Evolutionary conservation across 2,888 invertebrate species (phyloP).

Genomic region (Spodoptera littoralis): DNA sequence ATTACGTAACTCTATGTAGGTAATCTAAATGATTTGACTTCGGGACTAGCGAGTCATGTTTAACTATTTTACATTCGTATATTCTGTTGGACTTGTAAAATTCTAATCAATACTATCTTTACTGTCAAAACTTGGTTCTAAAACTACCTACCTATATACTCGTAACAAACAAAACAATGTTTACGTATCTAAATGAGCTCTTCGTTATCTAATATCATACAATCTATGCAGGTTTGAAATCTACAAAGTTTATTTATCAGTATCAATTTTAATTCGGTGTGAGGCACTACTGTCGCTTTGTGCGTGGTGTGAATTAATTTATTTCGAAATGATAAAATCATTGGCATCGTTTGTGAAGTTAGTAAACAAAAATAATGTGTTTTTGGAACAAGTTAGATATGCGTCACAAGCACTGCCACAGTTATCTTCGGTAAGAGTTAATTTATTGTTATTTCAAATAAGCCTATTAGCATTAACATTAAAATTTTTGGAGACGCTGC

Average conservation of each 20-base stretch:
- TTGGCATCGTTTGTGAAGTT: constrained; percentile 61
- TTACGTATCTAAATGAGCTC: no score
- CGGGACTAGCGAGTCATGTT: not conserved
- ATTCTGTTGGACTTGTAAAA: not conserved
- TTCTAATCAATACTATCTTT: no score
- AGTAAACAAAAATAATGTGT: constrained; percentile 57
- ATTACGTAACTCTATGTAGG: constrained; percentile 33
- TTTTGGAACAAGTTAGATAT: constrained; percentile 67
- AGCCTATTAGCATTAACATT: no score
- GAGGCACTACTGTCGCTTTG: constrained; percentile 18
- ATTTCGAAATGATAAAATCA: constrained; percentile 67
- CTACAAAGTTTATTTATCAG: constrained; percentile 23
- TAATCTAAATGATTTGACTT: constrained; percentile 13
- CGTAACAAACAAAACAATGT: no score
- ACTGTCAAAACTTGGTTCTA: no score
- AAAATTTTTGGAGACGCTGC: no score
- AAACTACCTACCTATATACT: no score
- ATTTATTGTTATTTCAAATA: not conserved
- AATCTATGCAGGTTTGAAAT: not conserved
- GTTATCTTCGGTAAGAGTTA: constrained; percentile 78
- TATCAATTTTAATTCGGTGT: constrained; percentile 25
- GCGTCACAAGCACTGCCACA: constrained; percentile 78
- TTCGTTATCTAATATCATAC: no score
- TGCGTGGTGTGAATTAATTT: constrained; percentile 3
- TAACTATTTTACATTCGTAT: not conserved